Evolutionary conservation across 2,797 vertebrate species (phyloP).

Genomic region (Pantherophis alleghaniensis): DNA sequence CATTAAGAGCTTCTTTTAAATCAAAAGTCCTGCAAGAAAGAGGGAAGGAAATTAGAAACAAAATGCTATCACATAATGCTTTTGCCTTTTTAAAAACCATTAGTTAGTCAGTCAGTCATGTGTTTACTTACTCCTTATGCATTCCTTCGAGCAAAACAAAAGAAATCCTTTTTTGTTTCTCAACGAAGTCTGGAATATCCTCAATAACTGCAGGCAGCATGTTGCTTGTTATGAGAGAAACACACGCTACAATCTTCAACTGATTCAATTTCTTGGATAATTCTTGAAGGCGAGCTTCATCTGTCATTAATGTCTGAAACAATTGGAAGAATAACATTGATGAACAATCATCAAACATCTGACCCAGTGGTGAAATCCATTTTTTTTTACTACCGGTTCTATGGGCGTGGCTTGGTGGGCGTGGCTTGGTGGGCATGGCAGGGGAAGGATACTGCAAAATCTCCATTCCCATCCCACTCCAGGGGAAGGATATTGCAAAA

Average conservation of each 20-base stretch:
- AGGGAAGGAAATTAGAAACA: background rate
- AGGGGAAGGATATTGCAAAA: too few relatives aligned
- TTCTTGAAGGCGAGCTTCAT: slow-evolving; percentile 84
- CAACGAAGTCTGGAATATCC: slow-evolving; percentile 78
- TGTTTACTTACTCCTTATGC: slow-evolving; percentile 79
- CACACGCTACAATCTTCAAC: slow-evolving; percentile 80
- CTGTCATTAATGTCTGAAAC: slow-evolving; percentile 85
- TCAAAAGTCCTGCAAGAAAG: slow-evolving; percentile 77
- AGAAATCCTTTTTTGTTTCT: slow-evolving; percentile 84
- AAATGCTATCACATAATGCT: background rate
- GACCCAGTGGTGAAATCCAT: too few relatives aligned
- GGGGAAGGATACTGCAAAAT: too few relatives aligned
- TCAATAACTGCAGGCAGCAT: slow-evolving; percentile 79
- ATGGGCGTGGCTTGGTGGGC: too few relatives aligned
- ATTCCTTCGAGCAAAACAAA: slow-evolving; percentile 86
- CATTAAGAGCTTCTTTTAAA: slow-evolving; percentile 80
- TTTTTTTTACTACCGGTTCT: too few relatives aligned
- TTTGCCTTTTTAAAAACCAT: background rate
- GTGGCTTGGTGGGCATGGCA: too few relatives aligned
- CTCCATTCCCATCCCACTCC: too few relatives aligned
- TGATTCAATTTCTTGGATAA: slow-evolving; percentile 82
- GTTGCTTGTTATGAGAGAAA: slow-evolving; percentile 87
- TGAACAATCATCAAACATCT: background rate
- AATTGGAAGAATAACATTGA: background rate
- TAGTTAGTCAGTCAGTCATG: background rate